phyloP scores from a whole-genome alignment of 2,797 vertebrate species.

The Champsocephalus gunnari region DNA sequence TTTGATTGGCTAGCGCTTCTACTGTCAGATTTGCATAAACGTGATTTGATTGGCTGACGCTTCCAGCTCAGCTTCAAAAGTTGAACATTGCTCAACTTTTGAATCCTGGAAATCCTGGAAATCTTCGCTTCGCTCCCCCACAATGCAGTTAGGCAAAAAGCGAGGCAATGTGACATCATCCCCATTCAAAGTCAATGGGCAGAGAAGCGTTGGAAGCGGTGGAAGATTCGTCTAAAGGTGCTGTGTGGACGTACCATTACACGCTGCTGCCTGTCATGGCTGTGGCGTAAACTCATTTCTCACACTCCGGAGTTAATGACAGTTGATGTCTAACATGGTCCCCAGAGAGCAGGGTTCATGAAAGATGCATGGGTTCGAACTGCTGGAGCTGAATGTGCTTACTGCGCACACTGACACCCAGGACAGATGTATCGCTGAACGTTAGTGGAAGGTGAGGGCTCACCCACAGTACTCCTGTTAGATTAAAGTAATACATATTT shows the following conservation, averaged over 20 bases:
- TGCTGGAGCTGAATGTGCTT: slow-evolving; percentile 67
- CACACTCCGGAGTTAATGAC: slow-evolving; percentile 71
- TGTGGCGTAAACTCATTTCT: slow-evolving; percentile 70
- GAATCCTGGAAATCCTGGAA: no score
- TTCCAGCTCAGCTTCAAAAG: no score
- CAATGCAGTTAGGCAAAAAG: no score
- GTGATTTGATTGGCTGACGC: no score
- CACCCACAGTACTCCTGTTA: slow-evolving; percentile 38
- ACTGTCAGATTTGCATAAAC: no score
- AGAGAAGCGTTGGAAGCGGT: no score
- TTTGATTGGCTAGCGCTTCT: no score
- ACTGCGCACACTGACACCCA: slow-evolving; percentile 65
- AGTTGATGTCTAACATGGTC: slow-evolving; percentile 77
- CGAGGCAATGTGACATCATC: no score
- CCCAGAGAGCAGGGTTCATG: slow-evolving; percentile 73
- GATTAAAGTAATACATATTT: slow-evolving; percentile 58
- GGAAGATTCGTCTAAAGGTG: no score
- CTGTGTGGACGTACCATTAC: not conserved
- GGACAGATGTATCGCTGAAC: slow-evolving; percentile 67
- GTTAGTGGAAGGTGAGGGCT: slow-evolving; percentile 52
- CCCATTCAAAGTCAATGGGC: no score
- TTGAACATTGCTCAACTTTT: no score
- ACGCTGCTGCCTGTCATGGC: slow-evolving; percentile 63
- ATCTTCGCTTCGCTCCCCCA: no score
- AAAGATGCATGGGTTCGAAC: slow-evolving; percentile 77